A percentile compares a stretch with the other conserved stretches of the same genome.
Conservation (phyloP, 1,140 invertebrate genomes). For the Philotrypesis tridentata region DNA sequence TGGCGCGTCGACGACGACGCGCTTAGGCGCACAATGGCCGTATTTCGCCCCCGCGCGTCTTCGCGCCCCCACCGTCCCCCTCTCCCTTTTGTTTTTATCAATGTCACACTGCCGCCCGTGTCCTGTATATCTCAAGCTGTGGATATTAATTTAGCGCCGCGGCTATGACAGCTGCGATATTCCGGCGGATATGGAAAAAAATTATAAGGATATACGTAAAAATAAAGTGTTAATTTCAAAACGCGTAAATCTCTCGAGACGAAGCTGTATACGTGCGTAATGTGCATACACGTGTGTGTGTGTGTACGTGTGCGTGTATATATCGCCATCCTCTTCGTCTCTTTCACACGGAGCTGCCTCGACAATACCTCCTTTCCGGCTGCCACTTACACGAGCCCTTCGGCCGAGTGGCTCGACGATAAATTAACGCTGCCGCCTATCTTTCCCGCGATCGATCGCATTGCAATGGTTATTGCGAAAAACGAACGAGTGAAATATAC, state of each 20-base stretch:
- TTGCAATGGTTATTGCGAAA: neutral
- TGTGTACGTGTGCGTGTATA: neutral
- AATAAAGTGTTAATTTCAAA: neutral
- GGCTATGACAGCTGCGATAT: neutral
- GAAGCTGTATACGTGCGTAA: neutral
- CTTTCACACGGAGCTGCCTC: neutral
- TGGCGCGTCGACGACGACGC: too few species aligned
- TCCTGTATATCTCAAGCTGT: neutral
- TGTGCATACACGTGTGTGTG: too few species aligned
- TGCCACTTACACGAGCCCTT: conserved; percentile 16
- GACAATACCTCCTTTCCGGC: conserved; percentile 13
- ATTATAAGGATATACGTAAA: neutral
- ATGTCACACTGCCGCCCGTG: neutral
- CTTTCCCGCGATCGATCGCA: neutral
- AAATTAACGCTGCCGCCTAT: conserved; percentile 13
- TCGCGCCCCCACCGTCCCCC: too few species aligned
- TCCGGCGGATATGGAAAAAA: neutral
- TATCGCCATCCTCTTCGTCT: neutral
- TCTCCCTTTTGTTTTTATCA: conserved; percentile 35
- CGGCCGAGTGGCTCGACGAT: neutral
- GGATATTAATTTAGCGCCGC: neutral
- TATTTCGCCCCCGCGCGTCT: neutral
- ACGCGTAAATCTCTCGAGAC: neutral
- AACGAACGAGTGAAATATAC: neutral
- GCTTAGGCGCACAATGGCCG: conserved; percentile 15